phyloP scores from a whole-genome alignment of 2,113 vertebrate genomes.

The Melanerpes formicivorus region DNA sequence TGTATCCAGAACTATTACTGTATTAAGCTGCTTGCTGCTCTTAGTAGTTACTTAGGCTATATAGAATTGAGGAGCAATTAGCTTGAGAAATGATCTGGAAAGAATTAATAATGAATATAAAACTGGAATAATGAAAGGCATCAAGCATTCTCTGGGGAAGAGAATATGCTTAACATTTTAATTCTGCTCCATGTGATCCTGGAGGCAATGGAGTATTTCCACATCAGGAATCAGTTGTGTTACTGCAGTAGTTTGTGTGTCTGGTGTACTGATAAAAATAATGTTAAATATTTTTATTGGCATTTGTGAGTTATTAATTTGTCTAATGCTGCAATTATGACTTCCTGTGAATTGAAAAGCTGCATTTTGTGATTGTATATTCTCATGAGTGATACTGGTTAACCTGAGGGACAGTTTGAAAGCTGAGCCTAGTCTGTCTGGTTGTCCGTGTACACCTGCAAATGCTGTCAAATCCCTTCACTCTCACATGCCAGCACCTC shows the following conservation, averaged over 20 bases:
- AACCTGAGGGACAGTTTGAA: background rate
- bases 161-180: background rate
- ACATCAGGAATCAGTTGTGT: background rate
- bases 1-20: background rate
- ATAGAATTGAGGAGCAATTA: background rate
- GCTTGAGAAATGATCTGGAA: constrained; percentile 14
- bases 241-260: background rate
- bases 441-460: background rate
- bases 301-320: background rate
- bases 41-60: background rate
- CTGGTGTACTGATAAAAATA: background rate
- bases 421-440: background rate
- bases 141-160: background rate
- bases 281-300: background rate
- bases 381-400: background rate
- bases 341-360: background rate
- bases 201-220: background rate
- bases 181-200: background rate
- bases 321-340: background rate
- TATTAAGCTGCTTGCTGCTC: background rate
- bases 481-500: background rate
- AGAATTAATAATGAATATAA: constrained; percentile 1
- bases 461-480: background rate
- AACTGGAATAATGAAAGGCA: background rate
- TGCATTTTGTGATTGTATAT: background rate